Evolutionary conservation across 2,113 vertebrate genomes (phyloP).

Genomic region (Salvelinus alpinus): DNA sequence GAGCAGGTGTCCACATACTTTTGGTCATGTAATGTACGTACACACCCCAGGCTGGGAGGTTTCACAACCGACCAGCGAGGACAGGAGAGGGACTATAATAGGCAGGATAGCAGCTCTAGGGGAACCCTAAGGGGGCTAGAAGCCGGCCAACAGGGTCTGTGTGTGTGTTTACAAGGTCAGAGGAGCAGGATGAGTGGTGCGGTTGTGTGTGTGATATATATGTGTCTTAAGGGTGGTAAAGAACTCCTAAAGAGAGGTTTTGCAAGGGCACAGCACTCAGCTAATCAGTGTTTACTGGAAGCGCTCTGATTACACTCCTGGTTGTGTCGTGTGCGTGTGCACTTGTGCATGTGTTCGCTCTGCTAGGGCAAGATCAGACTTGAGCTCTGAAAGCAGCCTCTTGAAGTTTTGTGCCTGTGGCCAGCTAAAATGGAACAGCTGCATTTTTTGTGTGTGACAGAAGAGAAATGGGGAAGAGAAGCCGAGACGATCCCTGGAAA

Average conservation of each 20-base stretch:
- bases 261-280: slow-evolving; percentile 21
- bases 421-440: slow-evolving; percentile 28
- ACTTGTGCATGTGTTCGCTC: slow-evolving; percentile 12
- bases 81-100: too few species aligned
- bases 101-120: too few species aligned
- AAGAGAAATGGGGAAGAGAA: not conserved
- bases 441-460: slow-evolving; percentile 13
- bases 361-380: slow-evolving; percentile 62
- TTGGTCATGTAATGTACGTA: too few species aligned
- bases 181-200: not conserved
- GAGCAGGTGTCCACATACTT: too few species aligned
- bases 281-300: slow-evolving; percentile 42
- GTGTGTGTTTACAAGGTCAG: not conserved
- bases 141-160: not conserved
- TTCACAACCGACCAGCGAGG: too few species aligned
- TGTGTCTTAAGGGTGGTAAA: not conserved
- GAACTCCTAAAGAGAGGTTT: slow-evolving; percentile 6
- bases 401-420: slow-evolving; percentile 20
- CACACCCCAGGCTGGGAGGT: too few species aligned
- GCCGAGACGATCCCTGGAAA: slow-evolving; percentile 18
- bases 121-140: too few species aligned
- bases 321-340: not conserved
- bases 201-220: not conserved
- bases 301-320: slow-evolving; percentile 22
- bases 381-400: slow-evolving; percentile 47